Conservation (phyloP, 2,797 vertebrate species). For the Sebastes melanostomus region DNA sequence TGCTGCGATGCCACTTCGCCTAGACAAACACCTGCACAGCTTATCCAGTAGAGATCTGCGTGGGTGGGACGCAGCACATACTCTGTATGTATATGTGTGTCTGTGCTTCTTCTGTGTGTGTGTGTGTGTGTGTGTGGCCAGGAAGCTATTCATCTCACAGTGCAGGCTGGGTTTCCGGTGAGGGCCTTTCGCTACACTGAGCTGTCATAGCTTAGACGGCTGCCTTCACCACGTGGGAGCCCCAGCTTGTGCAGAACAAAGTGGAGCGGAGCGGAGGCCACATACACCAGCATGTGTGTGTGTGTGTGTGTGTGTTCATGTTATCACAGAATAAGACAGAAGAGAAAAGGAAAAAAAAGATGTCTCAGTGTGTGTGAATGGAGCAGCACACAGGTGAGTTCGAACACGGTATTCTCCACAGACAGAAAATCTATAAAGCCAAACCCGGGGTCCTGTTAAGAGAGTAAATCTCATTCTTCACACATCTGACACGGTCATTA, state of each 20-base stretch:
- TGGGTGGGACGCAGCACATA: conserved; percentile 57
- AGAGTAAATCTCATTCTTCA: conserved; percentile 80
- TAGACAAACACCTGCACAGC: conserved; percentile 70
- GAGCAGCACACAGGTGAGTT: conserved; percentile 67
- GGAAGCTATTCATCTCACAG: conserved; percentile 75
- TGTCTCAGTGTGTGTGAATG: conserved; percentile 29
- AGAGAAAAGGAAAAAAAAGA: conserved; percentile 11
- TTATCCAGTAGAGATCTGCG: conserved; percentile 72
- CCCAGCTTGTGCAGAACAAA: conserved; percentile 66
- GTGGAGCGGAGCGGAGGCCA: conserved; percentile 56
- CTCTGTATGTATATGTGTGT: conserved; percentile 29
- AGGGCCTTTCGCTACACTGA: conserved; percentile 62
- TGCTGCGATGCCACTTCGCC: conserved; percentile 41
- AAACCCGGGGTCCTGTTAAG: conserved; percentile 75
- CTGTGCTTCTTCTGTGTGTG: not conserved
- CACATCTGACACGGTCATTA: conserved; percentile 79
- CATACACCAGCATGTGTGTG: conserved; percentile 40
- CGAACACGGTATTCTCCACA: conserved; percentile 65
- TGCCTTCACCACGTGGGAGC: conserved; percentile 71
- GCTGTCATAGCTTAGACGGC: conserved; percentile 67
- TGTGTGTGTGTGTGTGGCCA: conserved; percentile 52
- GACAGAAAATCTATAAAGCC: conserved; percentile 76
- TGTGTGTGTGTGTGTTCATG: not conserved
- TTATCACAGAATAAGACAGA: conserved; percentile 33
- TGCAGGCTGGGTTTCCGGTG: conserved; percentile 75